A percentile compares a stretch with the other conserved stretches of the same genome.
These are phyloP conservation scores for Theocolax elegans DNA, from an alignment of 1,140 invertebrate species.

Conservation along the genomic window DNA sequence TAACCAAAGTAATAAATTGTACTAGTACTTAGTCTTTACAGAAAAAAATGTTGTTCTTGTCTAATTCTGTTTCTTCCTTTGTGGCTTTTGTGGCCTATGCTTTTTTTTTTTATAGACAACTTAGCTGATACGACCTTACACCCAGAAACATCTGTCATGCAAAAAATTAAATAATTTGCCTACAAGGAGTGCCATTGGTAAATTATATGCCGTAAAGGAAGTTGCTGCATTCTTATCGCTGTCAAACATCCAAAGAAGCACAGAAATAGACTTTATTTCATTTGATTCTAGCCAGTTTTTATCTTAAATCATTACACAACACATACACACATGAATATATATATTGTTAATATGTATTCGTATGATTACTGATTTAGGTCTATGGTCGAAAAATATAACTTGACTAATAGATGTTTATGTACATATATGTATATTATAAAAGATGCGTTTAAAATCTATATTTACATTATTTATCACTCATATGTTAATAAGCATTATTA, in stretches of 20 bases:
- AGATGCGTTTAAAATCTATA: too few relatives aligned
- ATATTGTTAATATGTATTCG: too few relatives aligned
- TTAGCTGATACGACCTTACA: conserved; percentile 53
- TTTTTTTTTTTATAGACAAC: conserved; percentile 52
- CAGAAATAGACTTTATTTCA: too few relatives aligned
- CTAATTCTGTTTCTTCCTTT: conserved; percentile 47
- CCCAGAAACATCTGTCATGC: conserved; percentile 49
- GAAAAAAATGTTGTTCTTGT: conserved; percentile 10
- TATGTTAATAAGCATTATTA: too few relatives aligned
- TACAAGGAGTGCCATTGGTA: conserved; percentile 33
- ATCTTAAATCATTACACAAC: too few relatives aligned
- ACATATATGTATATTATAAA: not conserved
- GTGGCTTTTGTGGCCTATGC: conserved; percentile 40
- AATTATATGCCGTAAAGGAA: too few relatives aligned
- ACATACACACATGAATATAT: too few relatives aligned
- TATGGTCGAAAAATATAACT: too few relatives aligned
- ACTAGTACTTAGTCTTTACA: conserved; percentile 36
- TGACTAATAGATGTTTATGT: too few relatives aligned
- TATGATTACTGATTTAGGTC: too few relatives aligned
- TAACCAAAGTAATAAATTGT: conserved; percentile 41
- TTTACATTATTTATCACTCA: not conserved
- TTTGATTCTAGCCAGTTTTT: too few relatives aligned
- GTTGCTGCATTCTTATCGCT: not conserved
- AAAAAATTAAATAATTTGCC: conserved; percentile 50
- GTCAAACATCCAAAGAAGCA: not conserved